These are phyloP conservation scores for Anoplolepis gracilipes DNA, from an alignment of 1,140 invertebrate species.

Conservation along the genomic window DNA sequence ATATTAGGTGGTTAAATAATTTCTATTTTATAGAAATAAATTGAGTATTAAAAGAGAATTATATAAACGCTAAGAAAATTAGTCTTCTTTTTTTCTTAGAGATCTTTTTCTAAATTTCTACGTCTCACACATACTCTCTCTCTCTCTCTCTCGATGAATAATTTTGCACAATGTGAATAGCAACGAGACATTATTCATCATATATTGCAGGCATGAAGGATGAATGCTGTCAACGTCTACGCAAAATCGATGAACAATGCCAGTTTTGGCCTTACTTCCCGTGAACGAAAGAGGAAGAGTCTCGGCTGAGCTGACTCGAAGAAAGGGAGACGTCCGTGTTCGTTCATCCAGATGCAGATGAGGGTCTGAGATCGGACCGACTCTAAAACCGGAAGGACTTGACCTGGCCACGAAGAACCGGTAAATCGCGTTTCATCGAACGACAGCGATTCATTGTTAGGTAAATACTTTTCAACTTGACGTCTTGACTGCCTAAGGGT, in stretches of 20 bases:
- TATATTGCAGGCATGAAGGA: constrained; percentile 18
- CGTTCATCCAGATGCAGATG: constrained; percentile 58
- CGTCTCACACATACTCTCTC: no score
- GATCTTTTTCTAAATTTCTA: constrained; percentile 12
- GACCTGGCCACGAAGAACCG: constrained; percentile 56
- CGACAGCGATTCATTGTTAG: constrained; percentile 44
- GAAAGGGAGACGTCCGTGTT: constrained; percentile 28
- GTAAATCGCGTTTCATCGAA: constrained; percentile 46
- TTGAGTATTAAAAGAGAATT: background rate
- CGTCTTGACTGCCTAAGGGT: constrained; percentile 25
- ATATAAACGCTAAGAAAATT: background rate
- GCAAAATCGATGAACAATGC: constrained; percentile 54
- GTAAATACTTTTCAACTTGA: constrained; percentile 54
- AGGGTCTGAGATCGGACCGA: background rate
- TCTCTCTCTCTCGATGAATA: background rate
- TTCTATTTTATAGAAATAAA: background rate
- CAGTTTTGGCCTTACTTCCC: constrained; percentile 22
- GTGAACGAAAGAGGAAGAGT: constrained; percentile 26
- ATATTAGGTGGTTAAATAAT: background rate
- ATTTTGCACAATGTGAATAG: constrained; percentile 36
- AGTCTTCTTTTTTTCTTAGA: background rate
- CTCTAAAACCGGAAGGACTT: constrained; percentile 68
- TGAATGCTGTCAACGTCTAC: constrained; percentile 21
- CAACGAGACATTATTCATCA: constrained; percentile 28
- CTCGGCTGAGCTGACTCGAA: constrained; percentile 26